These are phyloP conservation scores for Lysiphlebus fabarum DNA, from an alignment of 1,140 invertebrate species.

Conservation along the genomic window DNA sequence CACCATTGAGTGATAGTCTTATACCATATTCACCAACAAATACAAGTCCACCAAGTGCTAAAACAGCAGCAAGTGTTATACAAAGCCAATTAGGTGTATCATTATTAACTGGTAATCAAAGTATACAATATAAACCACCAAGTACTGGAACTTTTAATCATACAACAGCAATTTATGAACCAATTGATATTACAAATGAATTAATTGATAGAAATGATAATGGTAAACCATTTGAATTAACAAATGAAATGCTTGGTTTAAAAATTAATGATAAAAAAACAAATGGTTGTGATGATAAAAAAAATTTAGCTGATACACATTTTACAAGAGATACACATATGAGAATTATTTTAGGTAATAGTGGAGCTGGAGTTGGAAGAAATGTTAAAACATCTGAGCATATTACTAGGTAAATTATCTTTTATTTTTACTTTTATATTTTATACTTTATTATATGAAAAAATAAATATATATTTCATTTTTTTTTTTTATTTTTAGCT, in stretches of 20 bases:
- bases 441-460: conserved; percentile 22
- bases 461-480: background rate
- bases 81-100: conserved; percentile 51
- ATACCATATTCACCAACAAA: conserved; percentile 53
- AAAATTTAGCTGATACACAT: conserved; percentile 60
- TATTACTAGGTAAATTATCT: conserved; percentile 45
- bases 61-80: conserved; percentile 50
- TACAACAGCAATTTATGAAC: conserved; percentile 49
- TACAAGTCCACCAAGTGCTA: conserved; percentile 50
- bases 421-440: conserved; percentile 24
- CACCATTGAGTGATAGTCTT: conserved; percentile 70
- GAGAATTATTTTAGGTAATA: conserved; percentile 80
- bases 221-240: conserved; percentile 48
- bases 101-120: conserved; percentile 46
- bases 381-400: conserved; percentile 53
- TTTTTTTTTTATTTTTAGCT: conserved; percentile 36
- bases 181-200: conserved; percentile 51
- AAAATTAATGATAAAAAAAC: conserved; percentile 43
- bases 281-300: conserved; percentile 43
- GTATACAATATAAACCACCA: conserved; percentile 47
- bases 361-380: conserved; percentile 52
- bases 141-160: conserved; percentile 42
- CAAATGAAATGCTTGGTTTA: conserved; percentile 52
- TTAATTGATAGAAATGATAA: conserved; percentile 40
- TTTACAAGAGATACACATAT: conserved; percentile 86